A percentile compares a stretch with the other conserved stretches of the same genome.
These are phyloP conservation scores for Stenodema calcarata DNA, from an alignment of 2,888 invertebrate genomes.

Conservation along the genomic window DNA sequence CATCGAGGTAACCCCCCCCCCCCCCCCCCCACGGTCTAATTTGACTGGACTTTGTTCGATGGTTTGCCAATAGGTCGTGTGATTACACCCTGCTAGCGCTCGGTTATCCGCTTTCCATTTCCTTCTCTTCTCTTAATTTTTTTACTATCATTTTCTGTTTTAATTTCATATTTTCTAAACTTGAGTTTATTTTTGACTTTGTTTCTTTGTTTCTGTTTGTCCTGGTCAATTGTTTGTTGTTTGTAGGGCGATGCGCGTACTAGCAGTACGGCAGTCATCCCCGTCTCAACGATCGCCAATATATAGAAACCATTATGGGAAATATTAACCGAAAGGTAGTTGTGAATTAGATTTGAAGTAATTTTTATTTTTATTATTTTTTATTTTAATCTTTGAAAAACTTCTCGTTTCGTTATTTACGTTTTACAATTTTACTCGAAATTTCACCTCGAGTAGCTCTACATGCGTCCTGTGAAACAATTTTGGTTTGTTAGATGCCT, in stretches of 20 bases:
- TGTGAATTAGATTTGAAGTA: slow-evolving; percentile 25
- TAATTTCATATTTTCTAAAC: not conserved
- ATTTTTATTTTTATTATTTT: slow-evolving; percentile 14
- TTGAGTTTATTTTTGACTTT: not conserved
- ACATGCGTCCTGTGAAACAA: too few relatives aligned
- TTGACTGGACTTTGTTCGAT: too few relatives aligned
- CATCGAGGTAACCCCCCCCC: too few relatives aligned
- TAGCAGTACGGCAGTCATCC: slow-evolving; percentile 44
- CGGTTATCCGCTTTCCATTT: too few relatives aligned
- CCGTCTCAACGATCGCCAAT: slow-evolving; percentile 40
- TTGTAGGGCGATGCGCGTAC: slow-evolving; percentile 45
- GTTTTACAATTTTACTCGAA: too few relatives aligned
- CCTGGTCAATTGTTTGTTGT: slow-evolving; percentile 39
- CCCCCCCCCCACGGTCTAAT: too few relatives aligned
- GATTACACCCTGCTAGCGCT: too few relatives aligned
- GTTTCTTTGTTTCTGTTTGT: slow-evolving; percentile 36
- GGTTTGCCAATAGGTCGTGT: too few relatives aligned
- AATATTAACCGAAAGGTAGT: slow-evolving; percentile 40
- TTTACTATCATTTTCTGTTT: not conserved
- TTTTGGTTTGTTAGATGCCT: too few relatives aligned
- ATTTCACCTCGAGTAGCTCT: too few relatives aligned
- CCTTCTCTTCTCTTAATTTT: too few relatives aligned
- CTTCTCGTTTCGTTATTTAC: too few relatives aligned
- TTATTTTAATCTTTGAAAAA: not conserved
- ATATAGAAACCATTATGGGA: slow-evolving; percentile 29